phyloP scores from a whole-genome alignment of 2,888 invertebrate species.

The Rotaria socialis region DNA sequence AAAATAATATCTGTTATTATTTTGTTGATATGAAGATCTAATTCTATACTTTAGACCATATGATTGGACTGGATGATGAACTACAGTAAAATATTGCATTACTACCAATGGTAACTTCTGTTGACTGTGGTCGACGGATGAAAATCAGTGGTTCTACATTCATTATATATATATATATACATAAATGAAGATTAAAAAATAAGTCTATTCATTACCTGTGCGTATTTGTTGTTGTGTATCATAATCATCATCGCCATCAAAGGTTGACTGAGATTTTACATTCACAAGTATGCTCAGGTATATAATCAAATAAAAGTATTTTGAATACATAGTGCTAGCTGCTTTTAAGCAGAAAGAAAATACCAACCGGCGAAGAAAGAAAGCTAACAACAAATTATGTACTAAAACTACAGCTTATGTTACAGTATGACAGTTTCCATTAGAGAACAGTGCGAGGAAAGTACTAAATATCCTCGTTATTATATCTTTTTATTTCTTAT shows the following conservation, averaged over 20 bases:
- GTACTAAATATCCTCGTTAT: not conserved
- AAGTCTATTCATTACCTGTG: not conserved
- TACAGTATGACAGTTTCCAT: no score
- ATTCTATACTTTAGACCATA: not conserved
- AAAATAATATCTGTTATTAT: not conserved
- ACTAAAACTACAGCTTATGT: no score
- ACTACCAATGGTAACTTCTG: not conserved
- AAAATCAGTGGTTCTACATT: not conserved
- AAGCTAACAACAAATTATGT: no score
- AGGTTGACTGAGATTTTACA: not conserved
- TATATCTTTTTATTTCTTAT: not conserved
- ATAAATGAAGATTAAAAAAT: not conserved
- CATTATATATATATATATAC: not conserved
- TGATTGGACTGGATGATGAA: not conserved
- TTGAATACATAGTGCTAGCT: not conserved
- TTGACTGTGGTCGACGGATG: slow-evolving; percentile 1
- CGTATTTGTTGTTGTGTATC: not conserved
- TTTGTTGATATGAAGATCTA: not conserved
- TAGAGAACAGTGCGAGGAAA: not conserved
- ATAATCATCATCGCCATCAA: not conserved
- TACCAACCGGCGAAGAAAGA: no score
- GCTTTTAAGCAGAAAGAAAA: not conserved
- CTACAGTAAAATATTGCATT: not conserved
- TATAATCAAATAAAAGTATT: not conserved
- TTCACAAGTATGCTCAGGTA: not conserved